Conservation (phyloP, 1,140 invertebrate genomes). For the Wiebesia pumilae region DNA sequence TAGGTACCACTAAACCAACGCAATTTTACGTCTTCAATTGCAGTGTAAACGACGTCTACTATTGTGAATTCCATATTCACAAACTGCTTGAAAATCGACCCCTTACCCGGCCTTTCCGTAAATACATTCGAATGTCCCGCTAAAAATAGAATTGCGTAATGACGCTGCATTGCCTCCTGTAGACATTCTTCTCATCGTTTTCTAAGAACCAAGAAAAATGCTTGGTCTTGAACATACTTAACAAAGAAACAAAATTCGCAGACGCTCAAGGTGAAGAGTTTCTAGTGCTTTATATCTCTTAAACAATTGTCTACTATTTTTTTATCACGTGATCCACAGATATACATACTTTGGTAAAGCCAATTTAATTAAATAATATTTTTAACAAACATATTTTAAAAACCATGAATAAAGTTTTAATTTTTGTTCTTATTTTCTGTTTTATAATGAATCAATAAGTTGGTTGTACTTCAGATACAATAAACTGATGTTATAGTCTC, state of each 20-base stretch:
- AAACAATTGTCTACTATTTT: no score
- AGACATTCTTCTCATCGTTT: neutral
- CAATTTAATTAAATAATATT: no score
- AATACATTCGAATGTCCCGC: neutral
- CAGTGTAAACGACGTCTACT: neutral
- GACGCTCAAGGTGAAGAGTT: conserved; percentile 18
- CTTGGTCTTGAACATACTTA: neutral
- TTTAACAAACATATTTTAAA: no score
- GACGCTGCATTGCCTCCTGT: neutral
- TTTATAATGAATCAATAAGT: no score
- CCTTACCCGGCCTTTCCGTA: conserved; percentile 16
- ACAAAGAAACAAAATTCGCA: conserved; percentile 14
- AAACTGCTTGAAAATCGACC: conserved; percentile 25
- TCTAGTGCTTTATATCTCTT: neutral
- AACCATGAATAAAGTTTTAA: no score
- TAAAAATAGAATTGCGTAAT: conserved; percentile 46
- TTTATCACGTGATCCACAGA: no score
- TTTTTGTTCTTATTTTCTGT: no score
- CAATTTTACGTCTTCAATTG: neutral
- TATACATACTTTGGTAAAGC: no score
- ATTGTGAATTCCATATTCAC: neutral
- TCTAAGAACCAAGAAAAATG: neutral
- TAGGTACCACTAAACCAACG: neutral
- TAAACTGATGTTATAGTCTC: no score
- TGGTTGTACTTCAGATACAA: no score